A percentile compares a stretch with the other conserved stretches of the same genome.
These are phyloP conservation scores for Origma solitaria DNA, from an alignment of 2,113 vertebrate species.

Conservation along the genomic window DNA sequence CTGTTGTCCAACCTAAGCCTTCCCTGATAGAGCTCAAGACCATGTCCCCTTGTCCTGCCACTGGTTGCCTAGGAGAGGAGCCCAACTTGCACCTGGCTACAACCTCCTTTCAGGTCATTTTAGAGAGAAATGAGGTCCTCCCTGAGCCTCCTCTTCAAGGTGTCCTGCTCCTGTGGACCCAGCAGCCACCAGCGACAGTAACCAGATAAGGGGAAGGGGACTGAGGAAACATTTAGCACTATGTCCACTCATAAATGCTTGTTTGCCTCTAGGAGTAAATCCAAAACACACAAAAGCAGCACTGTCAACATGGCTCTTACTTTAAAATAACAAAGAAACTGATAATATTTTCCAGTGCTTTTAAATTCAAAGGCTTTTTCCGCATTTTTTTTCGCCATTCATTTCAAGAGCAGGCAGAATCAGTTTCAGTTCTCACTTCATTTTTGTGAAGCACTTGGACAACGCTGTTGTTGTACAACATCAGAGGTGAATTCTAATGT, in stretches of 20 bases:
- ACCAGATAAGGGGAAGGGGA: neutral
- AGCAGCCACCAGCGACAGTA: neutral
- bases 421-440: neutral
- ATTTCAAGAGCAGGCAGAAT: neutral
- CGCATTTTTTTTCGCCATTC: rapidly evolving
- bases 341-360: neutral
- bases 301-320: neutral
- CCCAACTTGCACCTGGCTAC: neutral
- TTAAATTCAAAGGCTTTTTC: neutral
- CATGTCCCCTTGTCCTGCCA: rapidly evolving
- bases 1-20: neutral
- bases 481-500: neutral
- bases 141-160: neutral
- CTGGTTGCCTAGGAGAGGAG: neutral
- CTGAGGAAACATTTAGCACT: neutral
- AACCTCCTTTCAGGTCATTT: neutral
- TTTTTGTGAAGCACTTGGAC: neutral
- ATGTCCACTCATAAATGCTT: neutral
- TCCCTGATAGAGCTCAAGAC: neutral
- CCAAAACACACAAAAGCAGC: neutral
- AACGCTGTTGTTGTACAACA: neutral
- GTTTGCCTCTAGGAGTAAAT: neutral
- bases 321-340: neutral
- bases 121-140: neutral
- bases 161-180: neutral